Evolutionary conservation across 2,888 invertebrate genomes (phyloP).

Genomic region (Falcaria lacertinaria): DNA sequence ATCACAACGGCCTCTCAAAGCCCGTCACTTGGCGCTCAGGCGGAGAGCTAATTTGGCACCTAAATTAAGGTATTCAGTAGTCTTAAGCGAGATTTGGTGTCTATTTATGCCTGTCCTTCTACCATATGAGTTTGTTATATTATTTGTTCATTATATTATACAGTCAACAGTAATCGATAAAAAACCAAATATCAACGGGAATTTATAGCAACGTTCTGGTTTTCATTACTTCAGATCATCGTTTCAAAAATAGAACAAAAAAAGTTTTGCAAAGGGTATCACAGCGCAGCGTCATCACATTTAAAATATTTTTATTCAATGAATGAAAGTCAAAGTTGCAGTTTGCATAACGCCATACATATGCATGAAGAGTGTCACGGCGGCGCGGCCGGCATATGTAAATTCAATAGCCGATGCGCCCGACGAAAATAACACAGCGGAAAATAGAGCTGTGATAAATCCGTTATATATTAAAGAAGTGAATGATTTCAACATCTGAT

Average conservation of each 20-base stretch:
- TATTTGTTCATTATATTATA: too few relatives aligned
- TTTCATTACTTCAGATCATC: too few relatives aligned
- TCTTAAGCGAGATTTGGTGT: constrained; percentile 24
- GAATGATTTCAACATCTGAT: constrained; percentile 22
- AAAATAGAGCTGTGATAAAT: constrained; percentile 53
- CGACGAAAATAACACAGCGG: constrained; percentile 54
- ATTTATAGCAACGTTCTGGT: too few relatives aligned
- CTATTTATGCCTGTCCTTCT: constrained; percentile 8
- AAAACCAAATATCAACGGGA: too few relatives aligned
- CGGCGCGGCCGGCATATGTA: constrained; percentile 52
- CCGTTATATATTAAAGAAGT: constrained; percentile 45
- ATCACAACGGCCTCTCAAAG: constrained; percentile 23
- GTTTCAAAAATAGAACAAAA: too few relatives aligned
- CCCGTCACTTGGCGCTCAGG: constrained; percentile 20
- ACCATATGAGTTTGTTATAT: background rate
- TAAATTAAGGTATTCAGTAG: constrained; percentile 37
- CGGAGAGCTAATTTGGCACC: constrained; percentile 30
- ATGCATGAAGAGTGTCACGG: constrained; percentile 61
- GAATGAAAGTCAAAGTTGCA: constrained; percentile 59
- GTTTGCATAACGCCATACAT: constrained; percentile 70
- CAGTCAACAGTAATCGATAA: too few relatives aligned
- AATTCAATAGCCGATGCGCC: constrained; percentile 58
- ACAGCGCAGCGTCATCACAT: constrained; percentile 20
- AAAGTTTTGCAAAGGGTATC: background rate
- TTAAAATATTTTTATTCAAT: constrained; percentile 58